Evolutionary conservation across 2,113 vertebrate genomes (phyloP).

Genomic region (Ictalurus furcatus): DNA sequence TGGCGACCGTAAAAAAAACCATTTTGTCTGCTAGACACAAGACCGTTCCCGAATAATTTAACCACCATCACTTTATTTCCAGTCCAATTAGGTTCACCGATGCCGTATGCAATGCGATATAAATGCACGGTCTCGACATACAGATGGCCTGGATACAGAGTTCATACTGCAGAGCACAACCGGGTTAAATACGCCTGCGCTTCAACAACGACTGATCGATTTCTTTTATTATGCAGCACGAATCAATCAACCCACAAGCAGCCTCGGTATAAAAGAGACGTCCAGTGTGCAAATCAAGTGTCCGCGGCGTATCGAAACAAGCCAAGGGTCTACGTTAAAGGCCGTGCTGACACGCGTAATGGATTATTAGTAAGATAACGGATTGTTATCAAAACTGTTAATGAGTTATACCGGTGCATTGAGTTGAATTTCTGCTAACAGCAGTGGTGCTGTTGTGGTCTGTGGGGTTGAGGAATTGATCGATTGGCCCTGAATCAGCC

Average conservation of each 20-base stretch:
- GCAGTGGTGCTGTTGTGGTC: neutral
- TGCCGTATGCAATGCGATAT: neutral
- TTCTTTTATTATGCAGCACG: neutral
- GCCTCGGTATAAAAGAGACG: neutral
- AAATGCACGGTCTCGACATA: neutral
- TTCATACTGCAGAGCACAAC: neutral
- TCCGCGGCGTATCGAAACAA: neutral
- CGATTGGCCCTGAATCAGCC: neutral
- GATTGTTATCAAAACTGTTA: neutral
- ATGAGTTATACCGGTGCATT: neutral
- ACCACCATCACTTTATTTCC: neutral
- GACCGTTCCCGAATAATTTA: neutral
- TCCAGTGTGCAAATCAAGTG: neutral
- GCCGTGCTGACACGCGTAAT: neutral
- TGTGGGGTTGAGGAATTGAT: neutral
- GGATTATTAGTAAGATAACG: neutral
- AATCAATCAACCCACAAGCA: slow-evolving; percentile 4
- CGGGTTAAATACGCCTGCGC: neutral
- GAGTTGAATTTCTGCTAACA: neutral
- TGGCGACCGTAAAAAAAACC: neutral
- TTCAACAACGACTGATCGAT: neutral
- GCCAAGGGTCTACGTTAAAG: too few relatives aligned
- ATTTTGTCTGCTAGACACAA: neutral
- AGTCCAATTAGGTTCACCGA: neutral
- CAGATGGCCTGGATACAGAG: slow-evolving; percentile 1